A percentile compares a stretch with the other conserved stretches of the same genome.
phyloP scores from a whole-genome alignment of 2,113 vertebrate species.

The Pungitius pungitius region DNA sequence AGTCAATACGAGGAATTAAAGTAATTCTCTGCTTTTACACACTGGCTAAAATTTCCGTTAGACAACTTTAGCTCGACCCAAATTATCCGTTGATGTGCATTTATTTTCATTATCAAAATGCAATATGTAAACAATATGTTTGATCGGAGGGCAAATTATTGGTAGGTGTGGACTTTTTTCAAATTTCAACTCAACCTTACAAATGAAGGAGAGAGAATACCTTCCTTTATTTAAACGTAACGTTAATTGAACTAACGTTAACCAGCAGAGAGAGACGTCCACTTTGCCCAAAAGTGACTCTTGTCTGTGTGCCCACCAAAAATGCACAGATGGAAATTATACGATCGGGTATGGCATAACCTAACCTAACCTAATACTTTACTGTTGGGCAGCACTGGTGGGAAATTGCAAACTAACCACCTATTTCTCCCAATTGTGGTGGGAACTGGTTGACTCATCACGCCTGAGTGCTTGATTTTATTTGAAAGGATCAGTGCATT shows the following conservation, averaged over 20 bases:
- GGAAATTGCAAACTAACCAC: not conserved
- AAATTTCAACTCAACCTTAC: not conserved
- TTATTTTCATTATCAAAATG: not conserved
- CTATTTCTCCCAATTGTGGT: not conserved
- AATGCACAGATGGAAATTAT: too few species aligned
- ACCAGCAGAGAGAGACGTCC: not conserved
- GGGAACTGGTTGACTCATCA: not conserved
- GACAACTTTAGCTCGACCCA: not conserved
- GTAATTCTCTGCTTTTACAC: not conserved
- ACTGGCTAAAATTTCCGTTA: not conserved
- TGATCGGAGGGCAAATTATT: not conserved
- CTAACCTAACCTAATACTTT: not conserved
- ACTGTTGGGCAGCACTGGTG: not conserved
- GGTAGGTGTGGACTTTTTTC: not conserved
- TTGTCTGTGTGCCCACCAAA: not conserved
- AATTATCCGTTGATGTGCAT: not conserved
- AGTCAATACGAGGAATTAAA: not conserved
- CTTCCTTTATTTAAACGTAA: not conserved
- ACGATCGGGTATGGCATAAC: not conserved
- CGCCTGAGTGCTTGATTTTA: not conserved
- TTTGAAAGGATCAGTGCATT: not conserved
- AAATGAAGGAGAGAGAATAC: not conserved
- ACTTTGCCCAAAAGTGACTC: not conserved
- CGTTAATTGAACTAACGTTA: not conserved
- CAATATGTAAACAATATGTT: not conserved